Evolutionary conservation across 2,888 invertebrate species (phyloP), one percentile per base, ranked within the genome.

Genomic region (Fragum sueziense): DNA sequence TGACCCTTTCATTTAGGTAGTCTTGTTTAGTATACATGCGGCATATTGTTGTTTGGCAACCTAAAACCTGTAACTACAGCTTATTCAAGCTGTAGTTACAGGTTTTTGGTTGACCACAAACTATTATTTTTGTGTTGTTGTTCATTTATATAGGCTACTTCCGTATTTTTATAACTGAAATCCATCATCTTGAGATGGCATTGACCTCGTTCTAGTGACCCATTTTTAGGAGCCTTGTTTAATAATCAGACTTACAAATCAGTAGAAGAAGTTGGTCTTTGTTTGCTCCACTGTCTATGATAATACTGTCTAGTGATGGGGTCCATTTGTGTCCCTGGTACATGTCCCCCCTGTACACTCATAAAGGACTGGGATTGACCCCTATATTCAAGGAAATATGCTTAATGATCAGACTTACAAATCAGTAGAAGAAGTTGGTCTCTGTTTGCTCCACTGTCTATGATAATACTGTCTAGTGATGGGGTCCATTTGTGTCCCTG

Each of bases 241-340:
- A 20, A 4, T 47, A 81, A 62, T 2, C 3, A 17, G 14, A 41
- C 65, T 41, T 65, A 65, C 65, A 65, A 4, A 65, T 65, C 65
- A 14, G 65, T 65, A 1, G 65, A 65, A 11, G 41, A 65, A 25
- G 65, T 41, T 22, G 65, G 65, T 41, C 65, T n/a, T 34, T 65
- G 65, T 41, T 74, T 75, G 33, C 78, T 85, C 89, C 89, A 89
- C 62, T 85, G 59, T 59, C 89, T 71, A 73, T 88, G 86, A 77
- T 90, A 90, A 74, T 90, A 90, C 75, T 89, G 88, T 74, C 84
- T 82, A 68, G 88, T 90, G 72, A 90, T 81, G 1, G 90, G 89
- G 82, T 90, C 90, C 88, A 90, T 88, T 1, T 75, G 52, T 31
- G 84, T 76, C 9, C 81, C 85, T 11, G 78, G 72, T 37, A 74